Evolutionary conservation across 2,888 invertebrate species (phyloP), one percentile per base, ranked within the genome.

Genomic region (Brachyptera putata): DNA sequence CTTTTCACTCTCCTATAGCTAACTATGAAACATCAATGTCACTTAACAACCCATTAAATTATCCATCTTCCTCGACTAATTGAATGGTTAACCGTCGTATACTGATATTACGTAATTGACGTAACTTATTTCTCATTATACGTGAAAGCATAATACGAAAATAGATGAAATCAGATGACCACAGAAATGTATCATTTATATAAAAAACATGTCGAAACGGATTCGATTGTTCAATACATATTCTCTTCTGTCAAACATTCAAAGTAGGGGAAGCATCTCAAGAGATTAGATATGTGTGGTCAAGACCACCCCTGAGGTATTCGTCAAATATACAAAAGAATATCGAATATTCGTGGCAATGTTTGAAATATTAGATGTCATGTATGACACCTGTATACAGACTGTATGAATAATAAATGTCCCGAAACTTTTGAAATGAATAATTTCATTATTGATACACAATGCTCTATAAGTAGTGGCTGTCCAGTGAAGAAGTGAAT

Each of bases 171-270:
- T 30, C 5, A 30, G 30, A 30, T 30, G 30, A 30, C 30, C 30
- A 30, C 5, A n/a, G 5, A 30, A 30, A 30, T 11, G 30, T 30
- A 11, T 11, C 11, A 30, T 30, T 18, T 11, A 43, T 43, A 43
- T 18, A 53, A 36, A 53, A 18, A 34, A 34, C 53, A 16, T 53
- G 53, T 53, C 53, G 30, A 53, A 53, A 36, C 53, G 37, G 14
- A 36, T 53, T 53, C 16, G 24, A 34, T 36, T 53, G 18, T 18
- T 18, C 53, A 18, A 53, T 53, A 30, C 53, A 36, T 36, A 53
- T 53, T 53, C 53, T 36, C 53, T 24, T 16, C 30, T 30, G 34
- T 30, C 34, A 53, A 53, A 53, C 34, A 53, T 53, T 34, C 53
- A 53, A 53, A 53, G 53, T 9, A 36, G 53, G 53, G 53, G 53